phyloP scores from a whole-genome alignment of 2,888 invertebrate species.

The Drosophila sordidula region DNA sequence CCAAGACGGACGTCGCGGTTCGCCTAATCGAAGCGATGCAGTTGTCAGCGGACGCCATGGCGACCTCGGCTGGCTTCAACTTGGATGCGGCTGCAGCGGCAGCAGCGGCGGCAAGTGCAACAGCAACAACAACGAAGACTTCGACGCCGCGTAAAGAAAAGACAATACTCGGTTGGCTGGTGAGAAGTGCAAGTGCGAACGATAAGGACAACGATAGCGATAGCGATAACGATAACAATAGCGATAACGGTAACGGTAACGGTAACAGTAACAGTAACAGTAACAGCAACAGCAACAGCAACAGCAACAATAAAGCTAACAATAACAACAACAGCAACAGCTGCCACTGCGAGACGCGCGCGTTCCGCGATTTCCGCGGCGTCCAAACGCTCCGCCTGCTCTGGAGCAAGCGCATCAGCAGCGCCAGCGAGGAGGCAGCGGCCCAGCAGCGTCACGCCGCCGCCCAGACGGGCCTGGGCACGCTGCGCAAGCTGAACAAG shows the following conservation, averaged over 20 bases:
- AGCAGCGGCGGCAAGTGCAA: constrained; percentile 5
- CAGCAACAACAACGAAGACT: constrained; percentile 17
- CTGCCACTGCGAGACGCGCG: constrained; percentile 65
- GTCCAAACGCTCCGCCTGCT: constrained; percentile 83
- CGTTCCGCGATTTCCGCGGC: constrained; percentile 81
- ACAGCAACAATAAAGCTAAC: too few relatives aligned
- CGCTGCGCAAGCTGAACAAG: constrained; percentile 74
- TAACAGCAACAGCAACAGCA: constrained; percentile 14
- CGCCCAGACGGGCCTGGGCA: constrained; percentile 49
- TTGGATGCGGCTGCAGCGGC: constrained; percentile 16
- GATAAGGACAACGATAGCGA: constrained; percentile 44
- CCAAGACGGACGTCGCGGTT: constrained; percentile 27
- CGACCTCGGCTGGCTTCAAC: constrained; percentile 38
- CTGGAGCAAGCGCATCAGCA: constrained; percentile 84
- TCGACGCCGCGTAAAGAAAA: constrained; percentile 76
- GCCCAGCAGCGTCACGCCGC: constrained; percentile 8
- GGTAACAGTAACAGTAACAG: constrained; percentile 29
- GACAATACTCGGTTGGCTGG: constrained; percentile 82
- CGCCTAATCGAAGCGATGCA: constrained; percentile 33
- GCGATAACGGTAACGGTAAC: constrained; percentile 37
- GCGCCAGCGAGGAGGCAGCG: constrained; percentile 62
- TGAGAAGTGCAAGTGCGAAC: constrained; percentile 66
- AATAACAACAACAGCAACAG: constrained; percentile 21
- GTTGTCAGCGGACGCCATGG: constrained; percentile 37
- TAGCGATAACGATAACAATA: constrained; percentile 33